Evolutionary conservation across 2,888 invertebrate genomes (phyloP).

Genomic region (Rotaria sp.): DNA sequence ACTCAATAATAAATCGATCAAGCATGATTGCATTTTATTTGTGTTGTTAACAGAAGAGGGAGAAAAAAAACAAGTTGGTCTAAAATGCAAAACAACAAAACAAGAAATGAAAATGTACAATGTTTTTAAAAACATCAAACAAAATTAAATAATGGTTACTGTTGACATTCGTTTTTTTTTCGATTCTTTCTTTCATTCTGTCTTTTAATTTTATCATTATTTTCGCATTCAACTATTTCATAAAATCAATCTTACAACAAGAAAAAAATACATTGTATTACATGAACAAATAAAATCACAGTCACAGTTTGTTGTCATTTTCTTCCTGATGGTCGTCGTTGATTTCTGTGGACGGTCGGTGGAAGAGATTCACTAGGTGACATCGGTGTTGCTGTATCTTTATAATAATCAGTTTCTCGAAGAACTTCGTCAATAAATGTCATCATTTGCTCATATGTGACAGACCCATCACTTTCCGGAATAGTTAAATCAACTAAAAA

Average conservation of each 20-base stretch:
- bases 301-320: neutral
- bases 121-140: too few species aligned
- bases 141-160: too few species aligned
- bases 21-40: neutral
- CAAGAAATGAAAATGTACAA: neutral
- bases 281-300: too few species aligned
- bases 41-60: neutral
- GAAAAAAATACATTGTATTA: too few species aligned
- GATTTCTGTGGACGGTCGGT: neutral
- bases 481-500: neutral
- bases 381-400: neutral
- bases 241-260: too few species aligned
- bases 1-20: neutral
- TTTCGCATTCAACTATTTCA: too few species aligned
- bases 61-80: neutral
- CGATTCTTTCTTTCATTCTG: too few species aligned
- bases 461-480: neutral
- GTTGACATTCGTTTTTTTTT: too few species aligned
- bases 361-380: neutral
- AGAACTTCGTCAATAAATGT: neutral
- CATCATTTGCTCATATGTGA: conserved; percentile 25
- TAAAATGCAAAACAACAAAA: neutral
- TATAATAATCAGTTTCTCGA: neutral
- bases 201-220: too few species aligned
- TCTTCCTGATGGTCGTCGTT: neutral